Evolutionary conservation across 2,888 invertebrate species (phyloP), one percentile per base, ranked within the genome.

Genomic region (Mayetiola destructor): DNA sequence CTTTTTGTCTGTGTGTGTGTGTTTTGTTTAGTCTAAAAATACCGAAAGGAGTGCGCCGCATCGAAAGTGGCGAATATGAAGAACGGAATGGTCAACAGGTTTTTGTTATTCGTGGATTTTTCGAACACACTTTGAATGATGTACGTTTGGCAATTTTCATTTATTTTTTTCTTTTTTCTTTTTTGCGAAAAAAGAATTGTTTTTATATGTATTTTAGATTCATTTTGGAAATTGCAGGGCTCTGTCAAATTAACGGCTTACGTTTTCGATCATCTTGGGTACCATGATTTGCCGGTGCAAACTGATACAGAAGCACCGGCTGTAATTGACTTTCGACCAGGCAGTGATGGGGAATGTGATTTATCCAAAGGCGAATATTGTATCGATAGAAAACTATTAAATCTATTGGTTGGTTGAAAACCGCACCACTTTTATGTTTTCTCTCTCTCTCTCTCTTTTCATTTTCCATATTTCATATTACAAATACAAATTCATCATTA

Each of bases 331-430:
- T 54, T 35, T 6, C 10, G 21, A 10, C 20, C 21, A 3, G 21
- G n/a, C 1, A 5, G 35, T 5, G 16, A 6, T 27, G 20, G n/a
- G 10, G 56, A 42, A 16, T 56, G 56, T 56, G 39, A 42, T 30
- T 1, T 16, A 10, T n/a, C 23, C 10, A 56, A 16, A 39, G 40
- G 40, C 20, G 39, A 16, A 18, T 56, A 42, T 42, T 56, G 56
- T n/a, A 42, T 56, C 14, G 56, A 56, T 56, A 30, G 16, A 20
- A 56, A 40, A 32, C 21, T 56, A n/a, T 20, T 56, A 14, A 32
- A 14, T 40, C 30, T 56, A n/a, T 14, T 56, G 56, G 42, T 56
- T 32, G 56, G 56, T 9, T 56, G 42, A 29, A 12, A n/a, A n/a
- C n/a, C n/a, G n/a, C n/a, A n/a, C n/a, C n/a, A n/a, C n/a, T n/a